Percentiles rank a stretch among this genome's conserved stretches.
Conservation (phyloP, 2,888 invertebrate species). For the Acanthoscelides obtectus region DNA sequence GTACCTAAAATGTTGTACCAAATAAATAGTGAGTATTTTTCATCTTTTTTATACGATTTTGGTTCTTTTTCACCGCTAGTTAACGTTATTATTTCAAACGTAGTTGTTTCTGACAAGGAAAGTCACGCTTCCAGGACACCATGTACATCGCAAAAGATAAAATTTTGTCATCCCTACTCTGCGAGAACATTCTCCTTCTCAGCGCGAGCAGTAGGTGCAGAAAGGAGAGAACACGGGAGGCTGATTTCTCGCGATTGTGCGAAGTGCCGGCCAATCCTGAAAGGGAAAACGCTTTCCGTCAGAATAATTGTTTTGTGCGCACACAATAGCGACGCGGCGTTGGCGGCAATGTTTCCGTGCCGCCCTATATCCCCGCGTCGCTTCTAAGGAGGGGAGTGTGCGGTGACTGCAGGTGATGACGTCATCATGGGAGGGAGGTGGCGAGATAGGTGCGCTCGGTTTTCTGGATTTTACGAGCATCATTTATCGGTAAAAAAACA, state of each 20-base stretch:
- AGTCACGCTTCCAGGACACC: too few relatives aligned
- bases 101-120: too few relatives aligned
- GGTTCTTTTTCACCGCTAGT: too few relatives aligned
- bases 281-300: slow-evolving; percentile 45
- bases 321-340: slow-evolving; percentile 39
- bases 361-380: slow-evolving; percentile 4
- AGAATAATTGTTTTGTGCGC: slow-evolving; percentile 48
- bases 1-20: too few relatives aligned
- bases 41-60: too few relatives aligned
- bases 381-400: neutral
- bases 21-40: too few relatives aligned
- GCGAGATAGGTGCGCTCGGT: neutral
- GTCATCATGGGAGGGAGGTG: neutral
- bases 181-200: too few relatives aligned
- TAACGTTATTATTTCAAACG: too few relatives aligned
- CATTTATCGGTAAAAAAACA: too few relatives aligned
- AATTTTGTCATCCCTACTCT: too few relatives aligned
- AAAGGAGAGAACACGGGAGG: slow-evolving; percentile 16
- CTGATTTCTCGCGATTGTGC: slow-evolving; percentile 44
- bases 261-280: slow-evolving; percentile 43
- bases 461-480: too few relatives aligned
- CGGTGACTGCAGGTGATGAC: neutral
- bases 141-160: too few relatives aligned
- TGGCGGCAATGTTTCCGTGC: slow-evolving; percentile 26
- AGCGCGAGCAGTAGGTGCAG: neutral